Evolutionary conservation across 30 jellyfish, hydroid and myxozoan genomes (phyloP).

Genomic region (Hydractinia symbiolongicarpus): DNA sequence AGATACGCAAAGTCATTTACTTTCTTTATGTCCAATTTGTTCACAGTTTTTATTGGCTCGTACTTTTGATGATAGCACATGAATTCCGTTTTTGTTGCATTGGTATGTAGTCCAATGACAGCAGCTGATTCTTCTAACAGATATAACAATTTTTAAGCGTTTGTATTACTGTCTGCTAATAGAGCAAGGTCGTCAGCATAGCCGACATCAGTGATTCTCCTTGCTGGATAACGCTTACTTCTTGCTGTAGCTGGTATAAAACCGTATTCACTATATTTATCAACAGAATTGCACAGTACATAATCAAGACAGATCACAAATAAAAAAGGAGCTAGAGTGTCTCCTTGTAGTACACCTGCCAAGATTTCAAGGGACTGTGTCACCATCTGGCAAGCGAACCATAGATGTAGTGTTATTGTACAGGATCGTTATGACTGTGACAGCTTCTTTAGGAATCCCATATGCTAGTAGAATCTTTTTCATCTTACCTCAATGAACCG

Average conservation of each 20-base stretch:
- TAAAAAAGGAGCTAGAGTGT: slow-evolving; percentile 42
- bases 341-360: slow-evolving; percentile 36
- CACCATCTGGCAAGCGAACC: slow-evolving; percentile 50
- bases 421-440: slow-evolving; percentile 22
- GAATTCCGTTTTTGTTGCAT: slow-evolving; percentile 27
- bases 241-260: slow-evolving; percentile 1
- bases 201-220: slow-evolving; percentile 35
- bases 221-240: slow-evolving; percentile 37
- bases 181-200: slow-evolving; percentile 38
- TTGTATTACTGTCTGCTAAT: neutral
- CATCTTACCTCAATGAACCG: slow-evolving; percentile 30
- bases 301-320: slow-evolving; percentile 29
- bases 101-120: slow-evolving; percentile 12
- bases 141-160: slow-evolving; percentile 3
- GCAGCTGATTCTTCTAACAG: neutral
- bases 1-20: slow-evolving; percentile 18
- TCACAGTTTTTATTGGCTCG: slow-evolving; percentile 11
- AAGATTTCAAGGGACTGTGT: slow-evolving; percentile 19
- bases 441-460: slow-evolving; percentile 36
- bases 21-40: slow-evolving; percentile 1
- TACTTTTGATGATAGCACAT: slow-evolving; percentile 10
- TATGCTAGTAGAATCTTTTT: slow-evolving; percentile 24
- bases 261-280: slow-evolving; percentile 15
- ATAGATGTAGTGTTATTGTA: slow-evolving; percentile 35
- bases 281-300: slow-evolving; percentile 27